Conservation (phyloP, 1,140 invertebrate genomes). For the Tigriopus japonicus region DNA sequence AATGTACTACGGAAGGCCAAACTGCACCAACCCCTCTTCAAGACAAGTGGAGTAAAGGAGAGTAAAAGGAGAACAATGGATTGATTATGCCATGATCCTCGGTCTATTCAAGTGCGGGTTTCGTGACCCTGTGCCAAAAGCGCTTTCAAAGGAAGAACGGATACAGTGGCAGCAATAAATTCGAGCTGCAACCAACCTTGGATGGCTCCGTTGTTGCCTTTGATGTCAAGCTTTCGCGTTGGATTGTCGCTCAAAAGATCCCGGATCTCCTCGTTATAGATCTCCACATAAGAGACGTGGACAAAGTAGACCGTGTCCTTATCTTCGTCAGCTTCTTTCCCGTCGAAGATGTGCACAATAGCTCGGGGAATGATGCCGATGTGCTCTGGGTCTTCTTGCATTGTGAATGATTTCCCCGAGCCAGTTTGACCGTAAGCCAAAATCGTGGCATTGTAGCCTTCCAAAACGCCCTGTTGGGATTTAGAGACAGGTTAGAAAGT, state of each 20-base stretch:
- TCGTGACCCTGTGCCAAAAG: too few species aligned
- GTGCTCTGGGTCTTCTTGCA: slow-evolving; percentile 12
- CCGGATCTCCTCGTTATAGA: slow-evolving; percentile 12
- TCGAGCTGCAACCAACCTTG: too few species aligned
- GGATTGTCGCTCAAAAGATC: slow-evolving; percentile 2
- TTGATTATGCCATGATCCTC: too few species aligned
- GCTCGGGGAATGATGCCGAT: slow-evolving; percentile 10
- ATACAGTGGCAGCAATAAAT: too few species aligned
- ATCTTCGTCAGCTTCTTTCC: slow-evolving; percentile 9
- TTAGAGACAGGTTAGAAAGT: not conserved
- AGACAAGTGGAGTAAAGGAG: too few species aligned
- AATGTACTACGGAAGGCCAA: too few species aligned
- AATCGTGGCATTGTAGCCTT: slow-evolving; percentile 9
- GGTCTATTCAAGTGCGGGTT: too few species aligned
- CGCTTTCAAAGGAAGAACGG: too few species aligned
- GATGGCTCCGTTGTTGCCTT: not conserved
- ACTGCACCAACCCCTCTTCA: too few species aligned
- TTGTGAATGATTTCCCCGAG: slow-evolving; percentile 13
- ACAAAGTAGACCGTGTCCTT: slow-evolving; percentile 3
- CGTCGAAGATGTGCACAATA: slow-evolving; percentile 9
- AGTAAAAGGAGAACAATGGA: too few species aligned
- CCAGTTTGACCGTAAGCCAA: slow-evolving; percentile 11
- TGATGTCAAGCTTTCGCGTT: slow-evolving; percentile 4
- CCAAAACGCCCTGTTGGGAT: not conserved
- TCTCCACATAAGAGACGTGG: slow-evolving; percentile 7